Conservation (phyloP, 2,888 invertebrate species). For the Athalia rosae region DNA sequence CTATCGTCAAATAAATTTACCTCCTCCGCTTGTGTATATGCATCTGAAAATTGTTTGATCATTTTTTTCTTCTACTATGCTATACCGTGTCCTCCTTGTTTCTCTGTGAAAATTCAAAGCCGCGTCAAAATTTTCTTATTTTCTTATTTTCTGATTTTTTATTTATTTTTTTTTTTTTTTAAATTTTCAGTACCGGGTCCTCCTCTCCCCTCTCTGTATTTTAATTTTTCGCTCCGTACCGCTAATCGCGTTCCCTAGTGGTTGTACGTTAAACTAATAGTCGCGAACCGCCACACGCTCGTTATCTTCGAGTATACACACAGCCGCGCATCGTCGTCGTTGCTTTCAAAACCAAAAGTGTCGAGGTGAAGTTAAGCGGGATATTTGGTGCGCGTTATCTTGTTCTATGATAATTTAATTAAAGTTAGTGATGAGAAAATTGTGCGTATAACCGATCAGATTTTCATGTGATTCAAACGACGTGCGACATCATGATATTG, state of each 20-base stretch:
- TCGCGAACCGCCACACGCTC: slow-evolving; percentile 11
- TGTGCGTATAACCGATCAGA: too few relatives aligned
- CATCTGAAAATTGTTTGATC: too few relatives aligned
- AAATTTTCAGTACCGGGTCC: neutral
- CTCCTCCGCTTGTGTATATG: too few relatives aligned
- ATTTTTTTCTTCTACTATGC: too few relatives aligned
- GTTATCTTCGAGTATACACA: slow-evolving; percentile 15
- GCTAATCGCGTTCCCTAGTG: too few relatives aligned
- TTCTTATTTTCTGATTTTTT: neutral
- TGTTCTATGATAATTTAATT: neutral
- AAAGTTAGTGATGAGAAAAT: too few relatives aligned
- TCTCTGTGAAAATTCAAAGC: too few relatives aligned
- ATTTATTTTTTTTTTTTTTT: neutral
- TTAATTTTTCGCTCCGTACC: too few relatives aligned
- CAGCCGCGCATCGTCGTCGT: neutral
- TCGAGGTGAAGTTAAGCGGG: neutral
- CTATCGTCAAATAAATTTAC: too few relatives aligned
- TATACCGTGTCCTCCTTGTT: too few relatives aligned
- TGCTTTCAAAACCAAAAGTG: slow-evolving; percentile 32
- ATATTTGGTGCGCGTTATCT: neutral
- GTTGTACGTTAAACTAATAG: neutral
- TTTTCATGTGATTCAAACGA: too few relatives aligned
- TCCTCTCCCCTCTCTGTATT: neutral
- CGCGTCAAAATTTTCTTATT: neutral
- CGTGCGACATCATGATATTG: too few relatives aligned